phyloP scores from a whole-genome alignment of 2,888 invertebrate genomes.

The Acholoe squamosa region DNA sequence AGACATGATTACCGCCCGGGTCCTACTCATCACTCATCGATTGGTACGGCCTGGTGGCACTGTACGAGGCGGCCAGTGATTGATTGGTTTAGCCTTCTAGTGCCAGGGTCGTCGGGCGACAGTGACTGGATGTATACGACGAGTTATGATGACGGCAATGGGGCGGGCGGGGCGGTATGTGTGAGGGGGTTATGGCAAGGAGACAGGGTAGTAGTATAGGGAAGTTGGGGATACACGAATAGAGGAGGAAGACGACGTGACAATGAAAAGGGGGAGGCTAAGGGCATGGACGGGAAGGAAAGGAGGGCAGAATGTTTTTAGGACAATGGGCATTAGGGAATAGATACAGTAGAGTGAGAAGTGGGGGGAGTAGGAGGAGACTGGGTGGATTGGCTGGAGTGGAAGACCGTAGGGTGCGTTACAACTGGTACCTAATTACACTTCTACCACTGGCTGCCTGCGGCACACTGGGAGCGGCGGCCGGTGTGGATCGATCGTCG shows the following conservation, averaged over 20 bases:
- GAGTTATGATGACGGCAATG: neutral
- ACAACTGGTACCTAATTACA: neutral
- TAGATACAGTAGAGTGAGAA: too few species aligned
- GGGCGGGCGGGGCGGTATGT: neutral
- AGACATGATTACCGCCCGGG: neutral
- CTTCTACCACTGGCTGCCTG: neutral
- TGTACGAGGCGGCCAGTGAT: neutral
- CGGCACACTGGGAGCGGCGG: neutral
- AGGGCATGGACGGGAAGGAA: too few species aligned
- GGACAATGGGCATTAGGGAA: too few species aligned
- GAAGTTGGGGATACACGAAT: neutral
- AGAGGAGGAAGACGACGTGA: neutral
- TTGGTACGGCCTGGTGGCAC: conserved; percentile 11
- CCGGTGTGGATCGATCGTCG: neutral
- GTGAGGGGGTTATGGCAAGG: neutral
- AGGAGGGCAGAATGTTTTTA: too few species aligned
- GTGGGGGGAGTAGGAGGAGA: too few species aligned
- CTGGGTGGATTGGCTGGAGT: neutral
- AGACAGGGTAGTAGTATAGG: neutral
- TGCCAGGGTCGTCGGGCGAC: conserved; percentile 10
- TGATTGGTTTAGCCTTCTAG: conserved; percentile 26
- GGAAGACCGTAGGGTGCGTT: neutral
- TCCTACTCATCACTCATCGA: conserved; percentile 27
- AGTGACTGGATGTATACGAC: neutral
- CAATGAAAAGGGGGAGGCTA: too few species aligned